Percentiles rank a stretch among this genome's conserved stretches.
phyloP scores from a whole-genome alignment of 2,888 invertebrate genomes.

The Melikaiella ostensackeni region DNA sequence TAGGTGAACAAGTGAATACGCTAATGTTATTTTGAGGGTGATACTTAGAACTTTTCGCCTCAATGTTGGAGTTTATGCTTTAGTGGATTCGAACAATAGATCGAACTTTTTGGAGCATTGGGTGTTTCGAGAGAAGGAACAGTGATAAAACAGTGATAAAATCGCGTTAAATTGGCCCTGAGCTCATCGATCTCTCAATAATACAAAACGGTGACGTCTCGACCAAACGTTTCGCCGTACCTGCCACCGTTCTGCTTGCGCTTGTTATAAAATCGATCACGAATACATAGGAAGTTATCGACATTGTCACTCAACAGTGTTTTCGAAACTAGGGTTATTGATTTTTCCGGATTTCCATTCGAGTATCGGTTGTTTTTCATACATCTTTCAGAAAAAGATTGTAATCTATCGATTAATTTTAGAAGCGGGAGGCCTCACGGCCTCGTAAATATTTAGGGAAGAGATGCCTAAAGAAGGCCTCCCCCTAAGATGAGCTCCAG shows the following conservation, averaged over 20 bases:
- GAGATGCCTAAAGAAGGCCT: no score
- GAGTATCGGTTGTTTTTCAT: neutral
- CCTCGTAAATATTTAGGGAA: no score
- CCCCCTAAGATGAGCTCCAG: no score
- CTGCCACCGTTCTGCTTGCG: slow-evolving; percentile 67
- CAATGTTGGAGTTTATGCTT: slow-evolving; percentile 4
- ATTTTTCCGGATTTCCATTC: neutral
- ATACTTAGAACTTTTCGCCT: neutral
- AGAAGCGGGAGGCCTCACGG: no score
- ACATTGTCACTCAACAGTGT: slow-evolving; percentile 42
- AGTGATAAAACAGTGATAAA: slow-evolving; percentile 54
- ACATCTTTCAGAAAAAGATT: neutral
- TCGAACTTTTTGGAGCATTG: slow-evolving; percentile 10
- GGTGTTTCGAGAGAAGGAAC: slow-evolving; percentile 46
- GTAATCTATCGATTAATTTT: neutral
- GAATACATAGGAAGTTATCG: slow-evolving; percentile 58
- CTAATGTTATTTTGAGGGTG: slow-evolving; percentile 18
- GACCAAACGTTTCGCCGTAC: slow-evolving; percentile 62
- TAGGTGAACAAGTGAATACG: neutral
- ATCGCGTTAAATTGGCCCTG: slow-evolving; percentile 67
- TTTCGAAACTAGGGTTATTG: neutral
- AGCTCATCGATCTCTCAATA: slow-evolving; percentile 69
- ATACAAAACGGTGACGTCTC: slow-evolving; percentile 66
- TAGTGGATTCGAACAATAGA: neutral
- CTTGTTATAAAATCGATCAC: slow-evolving; percentile 66